Conservation (phyloP, 2,888 invertebrate genomes). For the Globia sparganii region DNA sequence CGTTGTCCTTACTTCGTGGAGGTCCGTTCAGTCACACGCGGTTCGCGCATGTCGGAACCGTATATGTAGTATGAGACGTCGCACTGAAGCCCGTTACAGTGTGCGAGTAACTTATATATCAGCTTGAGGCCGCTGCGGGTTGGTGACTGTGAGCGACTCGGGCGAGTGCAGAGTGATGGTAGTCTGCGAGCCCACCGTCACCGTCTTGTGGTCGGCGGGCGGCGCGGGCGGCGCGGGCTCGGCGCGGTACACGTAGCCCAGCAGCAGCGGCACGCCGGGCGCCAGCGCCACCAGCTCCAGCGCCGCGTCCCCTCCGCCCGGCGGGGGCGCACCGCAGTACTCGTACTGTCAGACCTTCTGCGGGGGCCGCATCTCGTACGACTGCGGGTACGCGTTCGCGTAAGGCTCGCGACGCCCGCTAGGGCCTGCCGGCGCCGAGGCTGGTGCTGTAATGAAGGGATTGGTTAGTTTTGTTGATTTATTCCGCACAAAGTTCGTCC, state of each 20-base stretch:
- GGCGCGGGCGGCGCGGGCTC: constrained; percentile 47
- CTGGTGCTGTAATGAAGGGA: constrained; percentile 54
- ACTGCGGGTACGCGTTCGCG: constrained; percentile 93
- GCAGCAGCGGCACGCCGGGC: constrained; percentile 84
- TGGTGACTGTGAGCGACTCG: constrained; percentile 78
- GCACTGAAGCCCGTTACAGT: constrained; percentile 9
- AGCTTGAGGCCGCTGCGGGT: constrained; percentile 64
- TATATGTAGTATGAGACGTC: background rate
- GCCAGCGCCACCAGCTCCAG: constrained; percentile 84
- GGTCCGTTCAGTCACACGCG: constrained; percentile 12
- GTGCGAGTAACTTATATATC: constrained; percentile 58
- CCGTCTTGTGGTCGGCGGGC: constrained; percentile 62
- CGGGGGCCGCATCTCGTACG: constrained; percentile 93
- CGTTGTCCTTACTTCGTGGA: constrained; percentile 20
- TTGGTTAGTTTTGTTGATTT: background rate
- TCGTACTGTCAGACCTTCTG: constrained; percentile 92
- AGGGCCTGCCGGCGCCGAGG: constrained; percentile 86
- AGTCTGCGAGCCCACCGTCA: constrained; percentile 84
- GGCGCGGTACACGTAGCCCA: constrained; percentile 83
- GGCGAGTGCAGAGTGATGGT: constrained; percentile 86
- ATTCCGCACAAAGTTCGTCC: background rate
- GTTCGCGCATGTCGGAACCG: constrained; percentile 1
- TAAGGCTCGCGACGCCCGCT: constrained; percentile 91
- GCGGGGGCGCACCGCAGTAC: constrained; percentile 70
- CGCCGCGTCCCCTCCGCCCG: constrained; percentile 46